These are phyloP conservation scores for Metopolophium dirhodum DNA, from an alignment of 1,140 invertebrate genomes.

Conservation along the genomic window DNA sequence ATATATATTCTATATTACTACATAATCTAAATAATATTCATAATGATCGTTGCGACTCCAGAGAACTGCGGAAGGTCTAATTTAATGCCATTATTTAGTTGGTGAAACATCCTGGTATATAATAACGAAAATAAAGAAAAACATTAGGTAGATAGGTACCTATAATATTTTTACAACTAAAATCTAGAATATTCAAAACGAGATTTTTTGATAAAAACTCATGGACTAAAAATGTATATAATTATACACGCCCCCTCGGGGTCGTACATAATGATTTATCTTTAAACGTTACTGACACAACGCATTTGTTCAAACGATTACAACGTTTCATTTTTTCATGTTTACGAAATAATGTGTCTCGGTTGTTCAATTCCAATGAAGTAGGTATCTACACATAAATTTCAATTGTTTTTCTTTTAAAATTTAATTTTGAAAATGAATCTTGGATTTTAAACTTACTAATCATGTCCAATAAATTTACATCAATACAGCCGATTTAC, in stretches of 20 bases:
- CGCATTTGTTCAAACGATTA: background rate
- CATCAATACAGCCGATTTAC: background rate
- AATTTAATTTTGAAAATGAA: background rate
- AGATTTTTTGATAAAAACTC: constrained; percentile 7
- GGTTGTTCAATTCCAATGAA: background rate
- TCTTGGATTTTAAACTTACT: background rate
- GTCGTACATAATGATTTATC: background rate
- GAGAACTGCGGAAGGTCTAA: background rate
- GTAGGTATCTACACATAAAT: background rate
- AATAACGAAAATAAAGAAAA: constrained; percentile 20
- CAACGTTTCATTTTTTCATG: background rate
- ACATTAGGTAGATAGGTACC: background rate
- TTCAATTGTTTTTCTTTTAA: background rate
- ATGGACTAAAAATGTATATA: background rate
- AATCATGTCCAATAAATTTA: background rate
- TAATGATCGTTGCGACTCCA: background rate
- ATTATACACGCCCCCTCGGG: background rate
- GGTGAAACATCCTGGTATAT: background rate
- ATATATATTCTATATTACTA: background rate
- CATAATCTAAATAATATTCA: constrained; percentile 22
- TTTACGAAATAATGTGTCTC: background rate
- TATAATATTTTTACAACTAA: background rate
- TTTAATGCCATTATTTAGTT: constrained; percentile 22
- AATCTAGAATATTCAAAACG: constrained; percentile 28
- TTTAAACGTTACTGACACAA: background rate